A percentile compares a stretch with the other conserved stretches of the same genome.
These are phyloP conservation scores for Leptura quadrifasciata DNA, from an alignment of 2,888 invertebrate genomes.

Conservation along the genomic window DNA sequence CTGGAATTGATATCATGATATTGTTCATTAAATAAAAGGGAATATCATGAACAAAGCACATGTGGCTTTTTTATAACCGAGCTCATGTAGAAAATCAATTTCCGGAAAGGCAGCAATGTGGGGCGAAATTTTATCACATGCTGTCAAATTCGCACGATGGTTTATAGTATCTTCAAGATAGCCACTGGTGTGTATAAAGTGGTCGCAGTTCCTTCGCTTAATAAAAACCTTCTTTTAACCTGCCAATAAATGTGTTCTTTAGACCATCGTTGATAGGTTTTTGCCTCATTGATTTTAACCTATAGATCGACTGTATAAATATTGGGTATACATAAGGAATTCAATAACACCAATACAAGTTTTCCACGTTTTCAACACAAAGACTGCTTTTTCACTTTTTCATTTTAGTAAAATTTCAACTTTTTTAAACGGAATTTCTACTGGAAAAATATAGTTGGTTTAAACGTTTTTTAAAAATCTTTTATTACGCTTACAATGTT, in stretches of 20 bases:
- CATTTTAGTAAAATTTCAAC: no score
- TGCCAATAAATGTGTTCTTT: constrained; percentile 16
- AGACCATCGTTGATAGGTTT: neutral
- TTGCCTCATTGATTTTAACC: constrained; percentile 13
- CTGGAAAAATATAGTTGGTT: no score
- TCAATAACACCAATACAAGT: neutral
- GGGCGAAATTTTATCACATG: constrained; percentile 46
- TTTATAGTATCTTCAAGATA: constrained; percentile 48
- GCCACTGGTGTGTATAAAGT: constrained; percentile 48
- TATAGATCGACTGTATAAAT: neutral
- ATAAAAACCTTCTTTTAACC: constrained; percentile 23
- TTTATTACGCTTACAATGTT: no score
- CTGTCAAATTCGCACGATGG: constrained; percentile 48
- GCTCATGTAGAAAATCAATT: constrained; percentile 68
- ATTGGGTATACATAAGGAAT: neutral
- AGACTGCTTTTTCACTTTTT: no score
- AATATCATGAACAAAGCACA: constrained; percentile 34
- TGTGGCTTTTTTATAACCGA: constrained; percentile 36
- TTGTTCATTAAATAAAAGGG: constrained; percentile 33
- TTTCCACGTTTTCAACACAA: neutral
- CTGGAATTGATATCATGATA: constrained; percentile 9
- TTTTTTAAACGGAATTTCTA: no score
- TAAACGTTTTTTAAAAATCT: no score
- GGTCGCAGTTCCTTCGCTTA: constrained; percentile 41
- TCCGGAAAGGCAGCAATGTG: constrained; percentile 57